Base-by-base conservation (phyloP, 2,888 invertebrate species). In the Drosophila koepferae region DNA sequence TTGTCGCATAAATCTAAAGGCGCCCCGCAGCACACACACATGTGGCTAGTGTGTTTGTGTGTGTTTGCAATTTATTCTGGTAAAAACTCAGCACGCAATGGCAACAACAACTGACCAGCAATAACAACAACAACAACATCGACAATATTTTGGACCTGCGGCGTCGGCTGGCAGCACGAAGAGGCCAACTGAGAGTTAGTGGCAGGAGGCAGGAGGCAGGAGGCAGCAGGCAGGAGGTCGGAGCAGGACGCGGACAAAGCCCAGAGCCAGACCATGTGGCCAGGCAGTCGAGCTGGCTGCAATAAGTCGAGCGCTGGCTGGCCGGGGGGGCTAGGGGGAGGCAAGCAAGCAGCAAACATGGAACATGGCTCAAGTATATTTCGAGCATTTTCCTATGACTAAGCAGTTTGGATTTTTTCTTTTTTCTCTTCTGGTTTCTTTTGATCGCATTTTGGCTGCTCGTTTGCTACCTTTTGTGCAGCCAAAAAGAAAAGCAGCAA, bases 21-120 rank as follows among this genome's bases (percentile, higher is more conserved):
- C 72, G 55, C 65, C 65, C 65, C 80, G 49, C 61, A 73, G 69
- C 77, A 49, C 44, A 38, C 38, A 61, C 63, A 70, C 43, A 55
- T 55, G 61, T 40, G 46, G 56, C 53, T 70, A 70, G 80, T 82
- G 72, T 84, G 85, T 88, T 77, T 72, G 82, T 86, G 80, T 82
- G 72, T 84, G 85, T 88, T 77, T 72, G 82, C 88, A 90, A 90
- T 90, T 85, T 90, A 85, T 88, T 74, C 82, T 60, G 77, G 65
- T 65, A 63, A 71, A 83, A 75, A 81, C 80, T 82, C 87, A 64
- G 88, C 90, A 85, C 85, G 85, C 85, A 85, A 85, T 56, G 86
- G 59, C 76, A 69, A 63, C 69, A 55, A 41, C 16, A 16, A 4
- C 23, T 0, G 14, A 14, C 46, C 20, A 20, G 20, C 43, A 34